Base-by-base conservation (phyloP, 2,888 invertebrate genomes). In the Lasioglossum lativentre region DNA sequence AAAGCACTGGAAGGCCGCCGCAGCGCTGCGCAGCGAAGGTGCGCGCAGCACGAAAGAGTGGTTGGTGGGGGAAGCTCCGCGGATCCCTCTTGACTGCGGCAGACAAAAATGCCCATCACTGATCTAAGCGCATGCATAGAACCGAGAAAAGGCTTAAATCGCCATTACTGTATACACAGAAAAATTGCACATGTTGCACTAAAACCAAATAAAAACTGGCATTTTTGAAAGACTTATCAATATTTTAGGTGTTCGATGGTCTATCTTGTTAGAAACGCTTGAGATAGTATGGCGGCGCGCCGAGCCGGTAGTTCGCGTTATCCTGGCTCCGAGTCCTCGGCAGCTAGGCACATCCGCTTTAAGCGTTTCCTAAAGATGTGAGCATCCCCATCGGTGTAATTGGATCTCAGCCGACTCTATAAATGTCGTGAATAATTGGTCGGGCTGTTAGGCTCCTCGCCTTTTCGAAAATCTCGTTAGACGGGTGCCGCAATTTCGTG, bases 401-500 rank as follows among this genome's bases (percentile, higher is more conserved):
- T 86, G 80, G 86, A 88, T 86, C 86, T 80, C 77, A 70, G 59
- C 78, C 63, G 84, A 80, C 86, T 86, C 84, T 82, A 85, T 79
- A 89, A 88, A 86, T 81, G 84, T 83, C 75, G 73, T 47, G 79
- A 88, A 84, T 86, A 89, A 89, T 89, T 86, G 74, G 68, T 79
- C 63, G 59, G 59, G 38, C 56, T 27, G 68, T n/a, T 38, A 34
- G 47, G 52, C 72, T 76, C 59, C 68, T 23, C 73, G 68, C 75
- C 63, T 74, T 77, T 71, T 27, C 75, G 80, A 78, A 85, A 76
- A 85, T 85, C 79, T 79, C 73, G 38, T 85, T 84, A 85, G 66
- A 70, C 59, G 38, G 71, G 16, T 30, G 70, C 82, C 71, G 75
- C 75, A 87, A 84, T 75, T 85, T 83, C 77, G 78, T 68, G 75